Evolutionary conservation across 2,113 vertebrate species (phyloP).

Genomic region (Campylomormyrus tamandua): DNA sequence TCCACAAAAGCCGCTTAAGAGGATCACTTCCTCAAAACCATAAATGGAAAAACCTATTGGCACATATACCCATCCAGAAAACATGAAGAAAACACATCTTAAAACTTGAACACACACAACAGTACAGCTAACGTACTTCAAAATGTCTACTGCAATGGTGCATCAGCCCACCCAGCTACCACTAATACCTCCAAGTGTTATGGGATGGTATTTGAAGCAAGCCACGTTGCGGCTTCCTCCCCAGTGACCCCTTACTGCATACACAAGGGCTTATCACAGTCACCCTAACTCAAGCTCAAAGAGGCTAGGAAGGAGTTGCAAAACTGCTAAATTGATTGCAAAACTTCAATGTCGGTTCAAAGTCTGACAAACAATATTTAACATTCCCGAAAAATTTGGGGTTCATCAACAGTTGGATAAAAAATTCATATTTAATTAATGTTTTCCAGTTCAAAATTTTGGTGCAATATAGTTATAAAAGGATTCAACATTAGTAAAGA

Average conservation of each 20-base stretch:
- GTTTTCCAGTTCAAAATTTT: background rate
- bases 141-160: background rate
- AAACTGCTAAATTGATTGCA: background rate
- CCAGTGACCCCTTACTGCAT: background rate
- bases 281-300: background rate
- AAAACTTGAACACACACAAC: background rate
- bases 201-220: background rate
- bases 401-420: background rate
- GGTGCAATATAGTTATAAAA: background rate
- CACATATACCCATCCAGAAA: background rate
- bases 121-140: background rate
- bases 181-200: background rate
- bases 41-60: constrained; percentile 22
- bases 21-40: constrained; percentile 40
- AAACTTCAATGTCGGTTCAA: background rate
- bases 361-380: background rate
- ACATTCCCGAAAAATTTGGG: background rate
- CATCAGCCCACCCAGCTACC: background rate
- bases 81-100: background rate
- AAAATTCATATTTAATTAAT: background rate
- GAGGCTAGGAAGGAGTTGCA: background rate
- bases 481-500: background rate
- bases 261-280: background rate
- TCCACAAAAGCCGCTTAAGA: constrained; percentile 46
- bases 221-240: background rate